phyloP scores from a whole-genome alignment of 2,888 invertebrate genomes.

The Brachylomia viminalis region DNA sequence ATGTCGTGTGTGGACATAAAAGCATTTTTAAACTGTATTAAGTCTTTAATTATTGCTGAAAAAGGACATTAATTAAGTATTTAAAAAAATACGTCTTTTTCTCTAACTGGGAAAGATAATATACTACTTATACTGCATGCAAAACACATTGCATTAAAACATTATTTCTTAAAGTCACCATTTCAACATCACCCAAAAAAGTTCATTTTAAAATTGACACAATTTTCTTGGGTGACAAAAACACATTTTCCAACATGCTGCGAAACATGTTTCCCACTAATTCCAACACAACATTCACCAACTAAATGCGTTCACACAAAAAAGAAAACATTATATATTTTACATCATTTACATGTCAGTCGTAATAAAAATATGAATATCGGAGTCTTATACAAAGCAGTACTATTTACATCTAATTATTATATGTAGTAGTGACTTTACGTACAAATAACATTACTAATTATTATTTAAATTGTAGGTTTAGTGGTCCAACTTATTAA shows the following conservation, averaged over 20 bases:
- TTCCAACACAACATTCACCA: slow-evolving; percentile 75
- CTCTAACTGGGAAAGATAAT: slow-evolving; percentile 9
- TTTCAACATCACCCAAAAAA: slow-evolving; percentile 11
- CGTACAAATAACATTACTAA: slow-evolving; percentile 62
- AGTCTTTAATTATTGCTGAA: neutral
- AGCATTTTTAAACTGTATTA: neutral
- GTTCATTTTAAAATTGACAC: slow-evolving; percentile 23
- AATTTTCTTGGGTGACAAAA: neutral
- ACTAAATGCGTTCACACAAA: slow-evolving; percentile 79
- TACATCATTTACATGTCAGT: slow-evolving; percentile 87
- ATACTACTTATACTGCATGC: neutral
- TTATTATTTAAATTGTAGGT: slow-evolving; percentile 38
- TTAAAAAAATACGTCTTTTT: neutral
- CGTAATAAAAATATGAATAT: slow-evolving; percentile 82
- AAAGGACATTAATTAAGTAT: neutral
- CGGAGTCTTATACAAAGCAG: slow-evolving; percentile 71
- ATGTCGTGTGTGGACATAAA: slow-evolving; percentile 61
- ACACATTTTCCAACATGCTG: slow-evolving; percentile 15
- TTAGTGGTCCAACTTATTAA: slow-evolving; percentile 42
- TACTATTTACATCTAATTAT: slow-evolving; percentile 72
- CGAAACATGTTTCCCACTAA: slow-evolving; percentile 2
- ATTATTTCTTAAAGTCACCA: slow-evolving; percentile 16
- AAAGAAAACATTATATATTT: slow-evolving; percentile 67
- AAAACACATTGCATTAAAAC: neutral
- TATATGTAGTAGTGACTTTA: slow-evolving; percentile 68